phyloP scores from a whole-genome alignment of 1,140 invertebrate genomes.

The Drosophila seguyi region DNA sequence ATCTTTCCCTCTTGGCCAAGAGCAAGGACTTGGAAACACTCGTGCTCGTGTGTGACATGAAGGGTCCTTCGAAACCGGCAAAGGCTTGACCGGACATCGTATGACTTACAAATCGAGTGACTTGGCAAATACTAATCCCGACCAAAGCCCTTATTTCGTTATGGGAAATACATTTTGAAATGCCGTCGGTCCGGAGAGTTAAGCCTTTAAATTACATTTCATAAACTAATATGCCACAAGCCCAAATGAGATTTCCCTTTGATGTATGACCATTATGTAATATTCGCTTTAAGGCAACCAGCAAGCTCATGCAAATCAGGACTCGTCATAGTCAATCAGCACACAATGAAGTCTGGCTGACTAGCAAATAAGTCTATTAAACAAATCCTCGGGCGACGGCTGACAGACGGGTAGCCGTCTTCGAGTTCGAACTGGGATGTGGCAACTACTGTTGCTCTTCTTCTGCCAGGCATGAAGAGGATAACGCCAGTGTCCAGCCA shows the following conservation, averaged over 20 bases:
- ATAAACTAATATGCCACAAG: constrained; percentile 25
- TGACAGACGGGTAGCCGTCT: constrained; percentile 10
- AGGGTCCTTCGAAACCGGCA: constrained; percentile 19
- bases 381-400: constrained; percentile 39
- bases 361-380: constrained; percentile 60
- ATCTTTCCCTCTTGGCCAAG: neutral
- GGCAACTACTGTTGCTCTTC: constrained; percentile 39
- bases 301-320: constrained; percentile 46
- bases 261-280: constrained; percentile 23
- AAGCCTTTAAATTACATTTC: constrained; percentile 43
- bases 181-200: constrained; percentile 15
- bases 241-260: constrained; percentile 26
- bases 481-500: constrained; percentile 16
- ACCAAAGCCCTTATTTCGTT: constrained; percentile 11
- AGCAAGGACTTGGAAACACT: constrained; percentile 30
- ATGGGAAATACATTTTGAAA: constrained; percentile 21
- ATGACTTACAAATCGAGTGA: constrained; percentile 20
- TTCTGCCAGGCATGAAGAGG: constrained; percentile 37
- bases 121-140: constrained; percentile 31
- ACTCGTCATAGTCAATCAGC: constrained; percentile 70
- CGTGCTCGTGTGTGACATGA: constrained; percentile 15
- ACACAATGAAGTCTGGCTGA: constrained; percentile 38
- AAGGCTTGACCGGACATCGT: constrained; percentile 13
- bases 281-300: constrained; percentile 13
- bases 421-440: constrained; percentile 4